A percentile compares a stretch with the other conserved stretches of the same genome.
Evolutionary conservation across 2,888 invertebrate genomes (phyloP).

Genomic region (Dolomedes plantarius): DNA sequence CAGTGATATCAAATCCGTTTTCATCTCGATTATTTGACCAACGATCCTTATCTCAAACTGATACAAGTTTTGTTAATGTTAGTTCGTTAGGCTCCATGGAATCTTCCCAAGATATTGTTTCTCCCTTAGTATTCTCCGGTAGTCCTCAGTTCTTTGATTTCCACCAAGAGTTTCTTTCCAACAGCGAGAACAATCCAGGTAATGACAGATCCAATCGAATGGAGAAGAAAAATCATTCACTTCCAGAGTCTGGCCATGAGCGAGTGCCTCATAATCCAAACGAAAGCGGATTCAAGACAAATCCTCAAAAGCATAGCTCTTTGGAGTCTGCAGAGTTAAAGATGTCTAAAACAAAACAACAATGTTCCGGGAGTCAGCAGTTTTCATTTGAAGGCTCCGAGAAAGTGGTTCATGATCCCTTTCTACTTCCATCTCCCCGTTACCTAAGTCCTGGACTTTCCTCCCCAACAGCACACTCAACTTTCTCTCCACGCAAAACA

Average conservation of each 20-base stretch:
- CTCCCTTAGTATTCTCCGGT: conserved; percentile 17
- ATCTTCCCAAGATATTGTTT: conserved; percentile 58
- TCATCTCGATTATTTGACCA: conserved; percentile 29
- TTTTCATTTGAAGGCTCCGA: conserved; percentile 41
- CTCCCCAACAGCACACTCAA: not conserved
- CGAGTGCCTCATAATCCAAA: not conserved
- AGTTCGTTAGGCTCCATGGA: conserved; percentile 52
- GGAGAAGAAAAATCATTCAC: conserved; percentile 13
- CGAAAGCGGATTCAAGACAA: conserved; percentile 37
- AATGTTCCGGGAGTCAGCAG: conserved; percentile 37
- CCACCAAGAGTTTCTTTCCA: conserved; percentile 17
- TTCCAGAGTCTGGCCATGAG: conserved; percentile 31
- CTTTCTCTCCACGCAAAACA: conserved; percentile 58
- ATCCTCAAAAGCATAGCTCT: conserved; percentile 51
- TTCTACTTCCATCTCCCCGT: conserved; percentile 26
- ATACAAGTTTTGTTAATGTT: conserved; percentile 54
- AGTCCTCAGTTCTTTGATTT: conserved; percentile 31
- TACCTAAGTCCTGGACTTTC: conserved; percentile 41
- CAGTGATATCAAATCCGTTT: conserved; percentile 56
- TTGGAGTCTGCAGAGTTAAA: conserved; percentile 53
- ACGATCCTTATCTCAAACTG: conserved; percentile 44
- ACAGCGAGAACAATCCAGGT: not conserved
- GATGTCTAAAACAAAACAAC: conserved; percentile 27
- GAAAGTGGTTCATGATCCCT: conserved; percentile 15
- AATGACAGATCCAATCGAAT: not conserved